Percentiles rank a stretch among this genome's conserved stretches.
phyloP scores from a whole-genome alignment of 2,888 invertebrate genomes.

The Calameuta filiformis region DNA sequence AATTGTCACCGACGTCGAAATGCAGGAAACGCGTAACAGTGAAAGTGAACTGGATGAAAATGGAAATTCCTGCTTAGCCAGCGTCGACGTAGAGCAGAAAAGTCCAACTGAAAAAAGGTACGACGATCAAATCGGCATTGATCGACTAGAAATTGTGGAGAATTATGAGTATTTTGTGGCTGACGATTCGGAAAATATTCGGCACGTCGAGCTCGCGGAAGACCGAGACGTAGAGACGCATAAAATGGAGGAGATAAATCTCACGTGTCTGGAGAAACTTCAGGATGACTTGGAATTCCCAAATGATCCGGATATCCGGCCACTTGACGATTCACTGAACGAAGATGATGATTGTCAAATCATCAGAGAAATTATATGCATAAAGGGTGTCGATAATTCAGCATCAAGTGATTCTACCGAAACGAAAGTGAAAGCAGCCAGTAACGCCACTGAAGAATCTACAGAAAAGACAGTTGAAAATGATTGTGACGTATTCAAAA shows the following conservation, averaged over 20 bases:
- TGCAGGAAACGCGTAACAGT: not conserved
- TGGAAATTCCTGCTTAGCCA: not conserved
- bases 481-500: too few relatives aligned
- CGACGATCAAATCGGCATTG: not conserved
- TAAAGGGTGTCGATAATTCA: too few relatives aligned
- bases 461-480: too few relatives aligned
- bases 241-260: not conserved
- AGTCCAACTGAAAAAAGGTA: not conserved
- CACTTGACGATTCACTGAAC: not conserved
- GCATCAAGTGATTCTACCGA: too few relatives aligned
- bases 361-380: too few relatives aligned
- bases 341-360: not conserved
- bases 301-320: not conserved
- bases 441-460: too few relatives aligned
- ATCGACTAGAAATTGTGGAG: too few relatives aligned
- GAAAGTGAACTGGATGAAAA: slow-evolving; percentile 8
- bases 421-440: too few relatives aligned
- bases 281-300: not conserved
- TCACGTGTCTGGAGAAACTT: not conserved
- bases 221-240: not conserved
- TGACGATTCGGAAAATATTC: not conserved
- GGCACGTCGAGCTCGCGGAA: not conserved
- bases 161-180: not conserved
- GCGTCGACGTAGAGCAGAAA: not conserved
- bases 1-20: too few relatives aligned